These are phyloP conservation scores for Dinocampus coccinellae DNA, from an alignment of 2,888 invertebrate species.

Conservation along the genomic window DNA sequence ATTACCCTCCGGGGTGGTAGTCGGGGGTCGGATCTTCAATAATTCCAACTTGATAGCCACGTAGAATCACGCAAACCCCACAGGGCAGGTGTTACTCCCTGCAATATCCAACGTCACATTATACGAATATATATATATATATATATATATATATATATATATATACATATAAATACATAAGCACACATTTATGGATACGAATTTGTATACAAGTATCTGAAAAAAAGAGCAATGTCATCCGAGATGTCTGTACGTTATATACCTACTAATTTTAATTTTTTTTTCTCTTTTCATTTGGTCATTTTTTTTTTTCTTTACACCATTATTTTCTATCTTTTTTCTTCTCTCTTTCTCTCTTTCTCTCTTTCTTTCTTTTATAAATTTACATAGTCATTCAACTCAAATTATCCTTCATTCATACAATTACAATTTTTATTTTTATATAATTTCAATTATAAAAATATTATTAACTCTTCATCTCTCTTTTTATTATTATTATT, in stretches of 20 bases:
- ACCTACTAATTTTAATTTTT: too few relatives aligned
- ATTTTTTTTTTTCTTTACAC: too few relatives aligned
- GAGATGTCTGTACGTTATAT: not conserved
- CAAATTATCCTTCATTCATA: too few relatives aligned
- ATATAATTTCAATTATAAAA: too few relatives aligned
- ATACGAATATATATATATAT: not conserved
- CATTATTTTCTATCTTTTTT: too few relatives aligned
- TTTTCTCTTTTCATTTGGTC: too few relatives aligned
- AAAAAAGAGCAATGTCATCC: not conserved
- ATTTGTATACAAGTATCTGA: not conserved
- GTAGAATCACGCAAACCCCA: slow-evolving; percentile 54
- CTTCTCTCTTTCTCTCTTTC: too few relatives aligned
- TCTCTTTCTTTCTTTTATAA: too few relatives aligned
- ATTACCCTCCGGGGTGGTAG: slow-evolving; percentile 49
- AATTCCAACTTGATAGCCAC: slow-evolving; percentile 55
- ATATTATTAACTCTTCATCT: not conserved
- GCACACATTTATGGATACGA: not conserved
- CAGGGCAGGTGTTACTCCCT: slow-evolving; percentile 52
- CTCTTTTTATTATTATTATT: not conserved
- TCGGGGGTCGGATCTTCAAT: slow-evolving; percentile 54
- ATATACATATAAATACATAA: not conserved
- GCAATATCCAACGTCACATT: not conserved
- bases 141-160: not conserved
- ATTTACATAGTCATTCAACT: too few relatives aligned
- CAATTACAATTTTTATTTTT: too few relatives aligned